Evolutionary conservation across 2,113 vertebrate species (phyloP).

Genomic region (Mastomys natalensis): DNA sequence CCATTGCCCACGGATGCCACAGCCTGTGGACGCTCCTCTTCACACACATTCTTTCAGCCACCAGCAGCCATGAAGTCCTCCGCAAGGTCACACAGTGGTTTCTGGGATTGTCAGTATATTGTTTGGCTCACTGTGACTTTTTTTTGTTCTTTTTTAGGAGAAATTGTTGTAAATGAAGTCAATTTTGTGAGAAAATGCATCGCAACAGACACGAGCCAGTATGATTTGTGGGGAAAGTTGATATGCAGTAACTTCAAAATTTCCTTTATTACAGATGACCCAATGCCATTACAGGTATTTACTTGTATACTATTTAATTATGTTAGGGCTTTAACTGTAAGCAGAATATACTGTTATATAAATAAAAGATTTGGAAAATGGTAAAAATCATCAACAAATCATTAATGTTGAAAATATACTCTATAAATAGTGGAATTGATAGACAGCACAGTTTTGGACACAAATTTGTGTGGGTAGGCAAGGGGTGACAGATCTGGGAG

Average conservation of each 20-base stretch:
- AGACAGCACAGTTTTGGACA: not conserved
- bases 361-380: constrained; percentile 1
- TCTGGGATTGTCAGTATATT: not conserved
- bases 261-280: constrained; percentile 96
- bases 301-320: not conserved
- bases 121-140: not conserved
- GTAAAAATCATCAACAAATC: not conserved
- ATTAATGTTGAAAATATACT: not conserved
- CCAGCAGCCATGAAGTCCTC: not conserved
- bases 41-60: not conserved
- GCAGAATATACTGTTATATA: not conserved
- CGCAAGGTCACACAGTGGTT: not conserved
- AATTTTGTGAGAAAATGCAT: constrained; percentile 99
- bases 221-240: constrained; percentile 97
- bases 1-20: too few relatives aligned
- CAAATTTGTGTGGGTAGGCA: not conserved
- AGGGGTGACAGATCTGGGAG: not conserved
- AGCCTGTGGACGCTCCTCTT: not conserved
- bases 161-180: constrained; percentile 98
- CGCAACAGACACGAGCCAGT: constrained; percentile 92
- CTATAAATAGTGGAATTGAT: not conserved
- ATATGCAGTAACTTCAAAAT: constrained; percentile 99
- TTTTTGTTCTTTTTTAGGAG: constrained; percentile 87
- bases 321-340: constrained; percentile 9
- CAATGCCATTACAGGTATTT: constrained; percentile 91